Base-by-base conservation (phyloP, 53 echinoderm and acorn worm species). In the Henricia sp. region DNA sequence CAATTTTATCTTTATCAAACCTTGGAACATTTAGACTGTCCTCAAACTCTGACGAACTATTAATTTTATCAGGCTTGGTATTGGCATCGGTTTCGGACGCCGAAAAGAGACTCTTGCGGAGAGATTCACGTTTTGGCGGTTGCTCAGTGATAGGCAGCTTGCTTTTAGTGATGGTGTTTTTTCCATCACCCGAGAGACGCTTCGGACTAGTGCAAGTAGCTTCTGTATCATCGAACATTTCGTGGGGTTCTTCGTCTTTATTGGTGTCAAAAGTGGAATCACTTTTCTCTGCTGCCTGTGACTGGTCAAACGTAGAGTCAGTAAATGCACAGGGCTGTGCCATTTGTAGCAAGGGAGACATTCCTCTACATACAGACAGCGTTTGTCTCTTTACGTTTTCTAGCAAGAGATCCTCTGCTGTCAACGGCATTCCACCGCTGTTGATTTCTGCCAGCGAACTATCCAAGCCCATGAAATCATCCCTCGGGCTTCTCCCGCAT, bases 321-420 rank as follows among this genome's bases (percentile, higher is more conserved):
- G 62, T 62, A 3, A 78, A 11, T 2, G 32, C 48, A 32, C 44
- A 78, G 27, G 78, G 78, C 20, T 78, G 62, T 44, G 78, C 46
- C 5, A 80, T 63, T 66, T 89, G 70, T 17, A 95, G 83, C 3
- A 95, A 71, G 1, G 95, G 95, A 20, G 95, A 95, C 91, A 95
- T 91, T 4, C 95, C 95, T 8, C 55, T 87, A 42, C 95, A 95
- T 4, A 95, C 74, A 0, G 83, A 50, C 43, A 95, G 70, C 12
- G 91, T 95, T 70, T 89, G 87, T 48, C 91, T 87, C 63, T 59
- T 86, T 3, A 84, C 58, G 72, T 87, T 76, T 65, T 87, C 62
- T 8, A 86, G 52, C 20, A 87, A 50, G 14, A 74, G 78, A 58
- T 87, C 87, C 72, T 88, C 88, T 4, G 62, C 90, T 10, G 92